Evolutionary conservation across 2,113 vertebrate species (phyloP).

Genomic region (Gambusia affinis): DNA sequence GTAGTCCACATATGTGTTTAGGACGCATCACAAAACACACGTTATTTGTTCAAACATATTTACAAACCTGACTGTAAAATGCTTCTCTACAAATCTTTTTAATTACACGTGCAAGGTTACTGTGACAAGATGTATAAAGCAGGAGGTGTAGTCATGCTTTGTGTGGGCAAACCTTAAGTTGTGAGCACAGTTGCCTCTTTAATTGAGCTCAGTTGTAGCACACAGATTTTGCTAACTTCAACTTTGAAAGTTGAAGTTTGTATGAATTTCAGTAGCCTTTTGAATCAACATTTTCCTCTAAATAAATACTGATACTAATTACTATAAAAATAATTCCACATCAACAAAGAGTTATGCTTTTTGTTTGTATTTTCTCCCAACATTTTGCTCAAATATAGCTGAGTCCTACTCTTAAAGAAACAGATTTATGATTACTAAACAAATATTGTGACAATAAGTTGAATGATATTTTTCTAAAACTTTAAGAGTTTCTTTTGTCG

Average conservation of each 20-base stretch:
- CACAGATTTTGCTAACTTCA: neutral
- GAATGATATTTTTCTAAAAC: neutral
- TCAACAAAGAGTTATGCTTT: too few relatives aligned
- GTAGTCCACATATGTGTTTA: constrained; percentile 40
- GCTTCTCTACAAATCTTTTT: constrained; percentile 25
- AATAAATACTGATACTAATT: neutral
- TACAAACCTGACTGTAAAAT: constrained; percentile 45
- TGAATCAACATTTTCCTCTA: neutral
- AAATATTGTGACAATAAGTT: neutral
- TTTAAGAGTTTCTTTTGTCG: neutral
- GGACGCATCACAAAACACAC: constrained; percentile 35
- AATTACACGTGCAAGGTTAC: constrained; percentile 29
- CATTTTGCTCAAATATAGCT: too few relatives aligned
- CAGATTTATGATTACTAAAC: too few relatives aligned
- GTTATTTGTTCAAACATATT: constrained; percentile 51
- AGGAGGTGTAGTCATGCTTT: constrained; percentile 19
- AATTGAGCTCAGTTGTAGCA: neutral
- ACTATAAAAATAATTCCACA: neutral
- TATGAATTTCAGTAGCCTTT: neutral
- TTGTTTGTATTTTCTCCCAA: too few relatives aligned
- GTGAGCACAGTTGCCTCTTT: neutral
- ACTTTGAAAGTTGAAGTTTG: neutral
- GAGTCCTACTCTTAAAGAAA: neutral
- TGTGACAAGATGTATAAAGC: constrained; percentile 13
- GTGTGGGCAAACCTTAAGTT: constrained; percentile 18